Conservation (phyloP, 2,797 vertebrate species). For the Florisuga fusca region DNA sequence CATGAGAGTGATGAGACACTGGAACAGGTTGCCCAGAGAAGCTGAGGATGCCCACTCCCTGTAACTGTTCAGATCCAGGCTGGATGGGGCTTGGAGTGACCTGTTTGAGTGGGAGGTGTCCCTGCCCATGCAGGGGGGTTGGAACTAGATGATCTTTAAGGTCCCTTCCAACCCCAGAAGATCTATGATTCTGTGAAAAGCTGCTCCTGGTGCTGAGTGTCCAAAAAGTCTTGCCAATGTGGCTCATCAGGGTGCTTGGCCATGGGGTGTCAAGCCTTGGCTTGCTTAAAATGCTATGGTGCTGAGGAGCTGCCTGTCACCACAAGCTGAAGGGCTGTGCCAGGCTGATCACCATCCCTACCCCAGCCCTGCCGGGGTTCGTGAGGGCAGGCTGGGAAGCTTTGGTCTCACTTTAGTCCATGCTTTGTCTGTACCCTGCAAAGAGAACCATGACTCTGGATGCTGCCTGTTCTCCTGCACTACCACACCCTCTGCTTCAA, state of each 20-base stretch:
- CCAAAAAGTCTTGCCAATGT: neutral
- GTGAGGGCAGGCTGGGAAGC: neutral
- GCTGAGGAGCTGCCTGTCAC: neutral
- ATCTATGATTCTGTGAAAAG: neutral
- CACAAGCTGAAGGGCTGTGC: accelerated
- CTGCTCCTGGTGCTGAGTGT: neutral
- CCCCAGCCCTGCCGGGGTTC: accelerated
- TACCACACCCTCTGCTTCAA: neutral
- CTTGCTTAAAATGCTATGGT: neutral
- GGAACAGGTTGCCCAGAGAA: too few relatives aligned
- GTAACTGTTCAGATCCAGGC: too few relatives aligned
- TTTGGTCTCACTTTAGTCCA: neutral
- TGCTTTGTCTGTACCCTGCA: neutral
- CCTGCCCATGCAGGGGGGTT: too few relatives aligned
- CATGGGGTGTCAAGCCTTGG: neutral
- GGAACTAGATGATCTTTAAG: too few relatives aligned
- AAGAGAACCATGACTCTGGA: accelerated
- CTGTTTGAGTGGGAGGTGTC: too few relatives aligned
- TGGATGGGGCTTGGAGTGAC: too few relatives aligned
- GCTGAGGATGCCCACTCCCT: too few relatives aligned
- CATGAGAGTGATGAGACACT: too few relatives aligned
- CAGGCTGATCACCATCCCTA: neutral
- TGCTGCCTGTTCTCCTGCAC: neutral
- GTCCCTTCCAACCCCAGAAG: too few relatives aligned
- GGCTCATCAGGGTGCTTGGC: neutral